A percentile compares a stretch with the other conserved stretches of the same genome.
These are phyloP conservation scores for Glareola pratincola DNA, from an alignment of 2,113 vertebrate genomes.

Conservation along the genomic window DNA sequence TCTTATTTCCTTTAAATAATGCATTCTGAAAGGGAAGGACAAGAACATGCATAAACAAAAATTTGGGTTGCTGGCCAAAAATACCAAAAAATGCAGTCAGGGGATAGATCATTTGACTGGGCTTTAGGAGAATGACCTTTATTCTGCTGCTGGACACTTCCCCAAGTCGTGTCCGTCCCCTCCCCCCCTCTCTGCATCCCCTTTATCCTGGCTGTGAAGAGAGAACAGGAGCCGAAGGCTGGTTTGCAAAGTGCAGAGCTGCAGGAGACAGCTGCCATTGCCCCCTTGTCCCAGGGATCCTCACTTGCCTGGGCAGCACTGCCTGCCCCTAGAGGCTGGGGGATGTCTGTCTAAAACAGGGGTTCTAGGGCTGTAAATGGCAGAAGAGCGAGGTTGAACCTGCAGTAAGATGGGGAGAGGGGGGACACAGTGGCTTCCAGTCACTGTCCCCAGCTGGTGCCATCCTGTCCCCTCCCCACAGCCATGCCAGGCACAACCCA, in stretches of 20 bases:
- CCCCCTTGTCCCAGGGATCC: accelerated
- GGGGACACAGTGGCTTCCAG: accelerated
- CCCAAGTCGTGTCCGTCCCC: accelerated
- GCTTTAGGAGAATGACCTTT: background rate
- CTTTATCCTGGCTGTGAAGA: accelerated
- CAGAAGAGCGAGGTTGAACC: background rate
- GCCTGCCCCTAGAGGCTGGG: background rate
- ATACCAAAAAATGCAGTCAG: background rate
- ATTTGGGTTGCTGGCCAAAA: background rate
- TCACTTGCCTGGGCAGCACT: background rate
- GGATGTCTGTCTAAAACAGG: background rate
- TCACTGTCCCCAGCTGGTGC: accelerated
- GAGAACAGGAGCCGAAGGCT: background rate
- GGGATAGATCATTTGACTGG: background rate
- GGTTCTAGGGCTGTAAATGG: accelerated
- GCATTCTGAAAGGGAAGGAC: background rate
- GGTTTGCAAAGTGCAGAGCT: background rate
- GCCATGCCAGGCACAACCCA: background rate
- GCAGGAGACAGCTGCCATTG: background rate
- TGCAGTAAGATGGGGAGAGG: background rate
- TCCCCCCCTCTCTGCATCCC: background rate
- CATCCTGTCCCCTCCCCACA: background rate
- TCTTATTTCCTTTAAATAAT: background rate
- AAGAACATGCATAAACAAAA: background rate
- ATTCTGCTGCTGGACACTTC: background rate